phyloP scores from a whole-genome alignment of 1,140 invertebrate species.

The Babylonia areolata region DNA sequence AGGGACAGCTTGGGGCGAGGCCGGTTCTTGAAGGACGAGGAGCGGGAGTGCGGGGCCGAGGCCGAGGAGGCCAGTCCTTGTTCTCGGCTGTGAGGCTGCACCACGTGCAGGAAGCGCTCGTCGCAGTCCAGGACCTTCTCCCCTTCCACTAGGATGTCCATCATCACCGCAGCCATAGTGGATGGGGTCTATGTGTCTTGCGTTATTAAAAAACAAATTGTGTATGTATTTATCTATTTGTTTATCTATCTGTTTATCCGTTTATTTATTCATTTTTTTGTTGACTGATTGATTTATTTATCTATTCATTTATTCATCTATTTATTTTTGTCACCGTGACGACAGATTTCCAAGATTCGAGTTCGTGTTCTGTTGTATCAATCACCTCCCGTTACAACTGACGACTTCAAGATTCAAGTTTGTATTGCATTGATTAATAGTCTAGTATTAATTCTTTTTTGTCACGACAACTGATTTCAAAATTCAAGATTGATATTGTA shows the following conservation, averaged over 20 bases:
- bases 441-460: no score
- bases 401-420: no score
- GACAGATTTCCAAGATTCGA: neutral
- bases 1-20: conserved; percentile 55
- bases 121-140: conserved; percentile 38
- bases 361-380: neutral
- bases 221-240: neutral
- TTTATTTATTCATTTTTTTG: neutral
- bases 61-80: no score
- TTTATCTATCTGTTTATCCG: neutral
- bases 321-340: neutral
- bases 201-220: neutral
- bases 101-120: conserved; percentile 26
- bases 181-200: neutral
- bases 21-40: conserved; percentile 61
- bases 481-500: no score
- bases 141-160: conserved; percentile 46
- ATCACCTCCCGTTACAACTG: no score
- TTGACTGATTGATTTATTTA: no score
- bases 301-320: no score
- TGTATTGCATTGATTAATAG: no score
- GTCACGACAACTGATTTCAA: no score
- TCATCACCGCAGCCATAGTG: neutral
- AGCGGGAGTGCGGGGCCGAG: conserved; percentile 56
- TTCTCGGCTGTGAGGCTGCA: conserved; percentile 33